Percentiles rank a stretch among this genome's conserved stretches.
phyloP scores from a whole-genome alignment of 1,140 invertebrate species.

The Acromyrmex charruanus region DNA sequence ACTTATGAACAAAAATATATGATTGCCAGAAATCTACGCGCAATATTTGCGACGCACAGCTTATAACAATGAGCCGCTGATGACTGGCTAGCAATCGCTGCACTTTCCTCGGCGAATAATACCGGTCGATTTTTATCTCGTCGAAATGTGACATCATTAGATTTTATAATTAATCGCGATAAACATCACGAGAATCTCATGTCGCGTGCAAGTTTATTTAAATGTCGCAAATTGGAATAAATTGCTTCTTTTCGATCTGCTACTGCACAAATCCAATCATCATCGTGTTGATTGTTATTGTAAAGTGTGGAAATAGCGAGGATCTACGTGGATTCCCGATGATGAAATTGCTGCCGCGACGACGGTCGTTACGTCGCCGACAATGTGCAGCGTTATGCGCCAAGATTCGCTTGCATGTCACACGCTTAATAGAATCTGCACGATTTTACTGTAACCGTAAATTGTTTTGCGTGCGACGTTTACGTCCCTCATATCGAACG shows the following conservation, averaged over 20 bases:
- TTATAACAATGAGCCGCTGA: not conserved
- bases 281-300: not conserved
- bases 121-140: not conserved
- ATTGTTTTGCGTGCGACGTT: slow-evolving; percentile 74
- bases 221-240: not conserved
- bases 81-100: slow-evolving; percentile 12
- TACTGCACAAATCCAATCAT: not conserved
- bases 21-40: not conserved
- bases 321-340: not conserved
- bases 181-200: not conserved
- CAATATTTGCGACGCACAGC: slow-evolving; percentile 20
- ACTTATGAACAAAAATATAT: not conserved
- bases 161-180: not conserved
- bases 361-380: slow-evolving; percentile 34
- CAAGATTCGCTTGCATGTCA: slow-evolving; percentile 72
- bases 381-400: slow-evolving; percentile 66
- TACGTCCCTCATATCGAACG: slow-evolving; percentile 64
- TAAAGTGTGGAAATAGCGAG: slow-evolving; percentile 2
- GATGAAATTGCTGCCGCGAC: slow-evolving; percentile 61
- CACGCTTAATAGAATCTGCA: slow-evolving; percentile 70
- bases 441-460: slow-evolving; percentile 75
- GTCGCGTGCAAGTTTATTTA: not conserved
- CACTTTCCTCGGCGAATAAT: slow-evolving; percentile 5
- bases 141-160: not conserved
- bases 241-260: not conserved